phyloP scores from a whole-genome alignment of 1,140 invertebrate species.

The Drosophila ohnishii region DNA sequence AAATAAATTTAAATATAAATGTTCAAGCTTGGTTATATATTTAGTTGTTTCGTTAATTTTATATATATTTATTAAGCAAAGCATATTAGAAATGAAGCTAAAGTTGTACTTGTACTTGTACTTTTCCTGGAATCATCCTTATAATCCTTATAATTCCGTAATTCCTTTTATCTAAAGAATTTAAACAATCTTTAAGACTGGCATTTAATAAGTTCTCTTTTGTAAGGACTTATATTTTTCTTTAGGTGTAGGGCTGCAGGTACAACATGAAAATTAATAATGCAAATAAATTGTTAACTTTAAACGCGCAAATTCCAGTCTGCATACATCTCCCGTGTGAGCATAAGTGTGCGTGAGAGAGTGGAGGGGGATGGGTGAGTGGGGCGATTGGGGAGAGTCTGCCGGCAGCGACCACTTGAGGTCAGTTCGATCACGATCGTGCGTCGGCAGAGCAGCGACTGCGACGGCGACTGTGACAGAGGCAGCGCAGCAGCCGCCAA shows the following conservation, averaged over 20 bases:
- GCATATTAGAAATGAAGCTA: not conserved
- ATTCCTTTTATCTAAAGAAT: no score
- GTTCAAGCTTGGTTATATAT: not conserved
- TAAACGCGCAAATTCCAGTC: slow-evolving; percentile 74
- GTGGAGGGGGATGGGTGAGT: slow-evolving; percentile 4
- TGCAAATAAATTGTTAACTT: slow-evolving; percentile 81
- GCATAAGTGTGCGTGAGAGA: slow-evolving; percentile 14
- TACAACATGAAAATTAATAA: slow-evolving; percentile 80
- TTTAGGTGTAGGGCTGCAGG: slow-evolving; percentile 19
- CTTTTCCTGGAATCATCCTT: no score
- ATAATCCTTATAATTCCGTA: no score
- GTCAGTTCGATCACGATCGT: slow-evolving; percentile 77
- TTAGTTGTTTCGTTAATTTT: not conserved
- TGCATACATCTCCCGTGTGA: slow-evolving; percentile 16
- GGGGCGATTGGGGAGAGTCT: slow-evolving; percentile 13
- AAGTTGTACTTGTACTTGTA: not conserved
- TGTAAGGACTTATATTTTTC: not conserved
- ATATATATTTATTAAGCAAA: not conserved
- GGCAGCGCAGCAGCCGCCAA: slow-evolving; percentile 40
- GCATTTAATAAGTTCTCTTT: no score
- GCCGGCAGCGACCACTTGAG: slow-evolving; percentile 60
- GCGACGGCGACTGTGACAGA: not conserved
- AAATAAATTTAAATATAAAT: not conserved
- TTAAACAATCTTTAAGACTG: no score
- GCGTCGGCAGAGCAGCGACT: slow-evolving; percentile 46